phyloP scores from a whole-genome alignment of 2,888 invertebrate species.

The Byasa hedistus region DNA sequence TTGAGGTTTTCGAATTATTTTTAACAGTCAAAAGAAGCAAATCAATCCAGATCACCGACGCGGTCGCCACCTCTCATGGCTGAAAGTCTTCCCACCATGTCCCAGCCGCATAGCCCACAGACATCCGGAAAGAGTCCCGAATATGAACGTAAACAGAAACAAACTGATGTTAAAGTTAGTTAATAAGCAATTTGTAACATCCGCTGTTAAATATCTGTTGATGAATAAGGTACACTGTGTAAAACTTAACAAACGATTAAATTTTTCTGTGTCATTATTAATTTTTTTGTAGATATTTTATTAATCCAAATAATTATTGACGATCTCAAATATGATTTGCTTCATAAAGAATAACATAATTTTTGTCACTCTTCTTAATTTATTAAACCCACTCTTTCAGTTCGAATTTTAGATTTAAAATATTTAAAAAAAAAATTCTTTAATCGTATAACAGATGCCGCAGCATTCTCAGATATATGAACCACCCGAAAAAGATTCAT shows the following conservation, averaged over 20 bases:
- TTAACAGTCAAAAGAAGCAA: conserved; percentile 42
- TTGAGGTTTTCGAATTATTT: not conserved
- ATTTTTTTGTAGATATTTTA: too few species aligned
- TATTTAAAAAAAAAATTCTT: too few species aligned
- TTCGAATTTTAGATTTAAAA: too few species aligned
- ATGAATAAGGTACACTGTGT: too few species aligned
- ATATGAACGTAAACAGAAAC: conserved; percentile 42
- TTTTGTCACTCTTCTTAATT: too few species aligned
- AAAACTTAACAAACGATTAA: too few species aligned
- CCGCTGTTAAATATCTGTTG: too few species aligned
- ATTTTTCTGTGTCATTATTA: too few species aligned
- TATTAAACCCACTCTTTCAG: too few species aligned
- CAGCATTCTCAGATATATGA: conserved; percentile 44
- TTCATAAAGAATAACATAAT: too few species aligned
- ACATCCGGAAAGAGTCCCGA: conserved; percentile 44
- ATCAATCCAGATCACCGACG: conserved; percentile 39
- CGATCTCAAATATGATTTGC: too few species aligned
- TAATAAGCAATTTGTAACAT: not conserved
- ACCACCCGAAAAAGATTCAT: conserved; percentile 62
- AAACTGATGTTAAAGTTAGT: conserved; percentile 39
- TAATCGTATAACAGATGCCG: conserved; percentile 29
- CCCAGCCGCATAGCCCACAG: conserved; percentile 32
- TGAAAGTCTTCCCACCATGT: conserved; percentile 32
- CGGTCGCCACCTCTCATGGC: conserved; percentile 45
- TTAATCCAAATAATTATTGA: too few species aligned